Conservation (phyloP, 2,113 vertebrate genomes). For the Sarotherodon lohbergeri region DNA sequence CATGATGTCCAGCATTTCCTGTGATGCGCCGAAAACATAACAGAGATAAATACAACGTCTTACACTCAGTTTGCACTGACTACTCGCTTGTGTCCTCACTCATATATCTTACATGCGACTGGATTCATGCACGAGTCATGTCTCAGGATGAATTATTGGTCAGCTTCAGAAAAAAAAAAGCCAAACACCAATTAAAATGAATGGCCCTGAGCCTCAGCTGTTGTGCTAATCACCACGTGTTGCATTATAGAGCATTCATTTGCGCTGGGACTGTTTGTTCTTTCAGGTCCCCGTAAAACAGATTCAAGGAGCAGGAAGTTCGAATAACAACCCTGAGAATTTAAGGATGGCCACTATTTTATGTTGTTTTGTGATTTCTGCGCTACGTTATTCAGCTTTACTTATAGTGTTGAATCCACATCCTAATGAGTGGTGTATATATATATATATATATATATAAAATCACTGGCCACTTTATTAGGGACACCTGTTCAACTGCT, state of each 20-base stretch:
- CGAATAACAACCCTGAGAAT: not conserved
- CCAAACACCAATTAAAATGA: not conserved
- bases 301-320: not conserved
- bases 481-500: not conserved
- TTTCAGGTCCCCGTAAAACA: not conserved
- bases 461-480: not conserved
- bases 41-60: not conserved
- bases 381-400: not conserved
- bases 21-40: not conserved
- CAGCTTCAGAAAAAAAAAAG: not conserved
- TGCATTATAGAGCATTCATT: not conserved
- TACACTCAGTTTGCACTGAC: not conserved
- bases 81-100: accelerated
- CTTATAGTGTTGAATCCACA: not conserved
- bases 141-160: not conserved
- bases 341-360: not conserved
- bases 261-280: not conserved
- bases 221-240: not conserved
- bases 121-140: not conserved
- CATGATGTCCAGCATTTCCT: constrained; percentile 99
- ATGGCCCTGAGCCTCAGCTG: not conserved
- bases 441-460: not conserved
- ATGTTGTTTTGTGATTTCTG: not conserved
- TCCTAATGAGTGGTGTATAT: not conserved
- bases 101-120: not conserved